phyloP scores from a whole-genome alignment of 2,888 invertebrate genomes.

The Leistus spinibarbis region DNA sequence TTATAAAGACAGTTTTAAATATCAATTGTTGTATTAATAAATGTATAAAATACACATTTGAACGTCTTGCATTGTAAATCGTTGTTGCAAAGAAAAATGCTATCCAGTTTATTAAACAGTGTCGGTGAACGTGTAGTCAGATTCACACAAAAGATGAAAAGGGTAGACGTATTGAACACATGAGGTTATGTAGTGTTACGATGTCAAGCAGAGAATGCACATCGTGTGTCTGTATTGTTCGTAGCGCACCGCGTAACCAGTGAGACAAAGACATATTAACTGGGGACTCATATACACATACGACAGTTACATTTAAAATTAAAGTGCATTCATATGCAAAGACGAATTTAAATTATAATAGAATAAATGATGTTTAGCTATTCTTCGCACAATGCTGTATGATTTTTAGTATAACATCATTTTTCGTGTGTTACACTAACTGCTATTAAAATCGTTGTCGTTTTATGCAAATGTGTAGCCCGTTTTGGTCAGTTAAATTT shows the following conservation, averaged over 20 bases:
- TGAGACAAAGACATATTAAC: constrained; percentile 30
- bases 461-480: neutral
- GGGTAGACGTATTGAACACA: neutral
- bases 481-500: neutral
- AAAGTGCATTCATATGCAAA: constrained; percentile 38
- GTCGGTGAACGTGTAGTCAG: neutral
- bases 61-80: no score
- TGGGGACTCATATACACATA: neutral
- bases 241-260: neutral
- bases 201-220: neutral
- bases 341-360: constrained; percentile 36
- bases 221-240: neutral
- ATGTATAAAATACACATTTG: no score
- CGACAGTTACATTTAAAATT: constrained; percentile 30
- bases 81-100: no score
- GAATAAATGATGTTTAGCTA: constrained; percentile 29
- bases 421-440: neutral
- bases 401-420: neutral
- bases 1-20: no score
- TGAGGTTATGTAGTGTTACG: neutral
- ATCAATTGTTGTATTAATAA: no score
- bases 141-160: neutral
- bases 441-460: neutral
- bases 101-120: neutral
- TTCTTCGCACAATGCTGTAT: constrained; percentile 9